Conservation (phyloP, 2,113 vertebrate species). For the Corynorhinus townsendii region DNA sequence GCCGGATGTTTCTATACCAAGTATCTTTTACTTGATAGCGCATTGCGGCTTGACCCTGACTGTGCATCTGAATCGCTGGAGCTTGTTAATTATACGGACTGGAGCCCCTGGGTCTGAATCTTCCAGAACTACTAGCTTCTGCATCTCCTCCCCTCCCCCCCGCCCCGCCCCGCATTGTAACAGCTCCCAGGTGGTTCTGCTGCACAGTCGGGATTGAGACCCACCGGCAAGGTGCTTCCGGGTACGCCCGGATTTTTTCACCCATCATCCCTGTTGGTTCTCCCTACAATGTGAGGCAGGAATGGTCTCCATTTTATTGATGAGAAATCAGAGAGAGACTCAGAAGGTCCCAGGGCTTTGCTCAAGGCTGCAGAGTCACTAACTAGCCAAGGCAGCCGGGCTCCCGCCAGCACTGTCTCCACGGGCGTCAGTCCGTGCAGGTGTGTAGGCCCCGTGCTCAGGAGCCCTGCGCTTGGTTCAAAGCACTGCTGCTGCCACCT, state of each 20-base stretch:
- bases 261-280: neutral
- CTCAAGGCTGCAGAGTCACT: neutral
- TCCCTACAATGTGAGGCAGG: neutral
- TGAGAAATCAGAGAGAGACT: neutral
- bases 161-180: neutral
- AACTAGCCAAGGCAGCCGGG: neutral
- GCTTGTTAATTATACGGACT: neutral
- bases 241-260: neutral
- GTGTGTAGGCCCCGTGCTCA: neutral
- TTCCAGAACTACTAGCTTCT: neutral
- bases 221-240: neutral
- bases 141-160: neutral
- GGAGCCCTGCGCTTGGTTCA: neutral
- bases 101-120: neutral
- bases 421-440: rapidly evolving
- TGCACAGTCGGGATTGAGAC: rapidly evolving
- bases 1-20: neutral
- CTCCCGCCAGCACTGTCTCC: rapidly evolving
- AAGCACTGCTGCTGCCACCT: neutral
- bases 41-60: neutral
- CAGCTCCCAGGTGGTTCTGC: neutral
- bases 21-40: neutral
- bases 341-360: neutral
- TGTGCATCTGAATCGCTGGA: neutral
- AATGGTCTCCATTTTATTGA: neutral